phyloP scores from a whole-genome alignment of 2,113 vertebrate genomes.

The Elephas maximus region DNA sequence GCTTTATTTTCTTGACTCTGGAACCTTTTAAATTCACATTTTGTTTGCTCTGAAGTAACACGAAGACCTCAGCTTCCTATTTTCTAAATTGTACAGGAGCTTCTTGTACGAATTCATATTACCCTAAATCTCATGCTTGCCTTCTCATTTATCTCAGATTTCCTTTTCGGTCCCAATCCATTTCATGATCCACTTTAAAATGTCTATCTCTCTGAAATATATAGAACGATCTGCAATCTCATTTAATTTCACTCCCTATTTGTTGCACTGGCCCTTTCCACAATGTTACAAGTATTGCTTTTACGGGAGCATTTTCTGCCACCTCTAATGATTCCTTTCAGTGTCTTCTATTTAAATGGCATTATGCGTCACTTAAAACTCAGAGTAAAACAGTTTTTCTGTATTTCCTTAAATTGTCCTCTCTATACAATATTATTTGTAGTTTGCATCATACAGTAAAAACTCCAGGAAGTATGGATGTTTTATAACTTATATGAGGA shows the following conservation, averaged over 20 bases:
- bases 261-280: not conserved
- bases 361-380: not conserved
- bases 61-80: not conserved
- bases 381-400: not conserved
- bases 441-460: not conserved
- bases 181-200: conserved; percentile 71
- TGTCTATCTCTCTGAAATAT: conserved; percentile 18
- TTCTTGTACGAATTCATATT: conserved; percentile 17
- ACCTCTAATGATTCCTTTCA: conserved; percentile 15
- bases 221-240: conserved; percentile 19
- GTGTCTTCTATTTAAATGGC: conserved; percentile 40
- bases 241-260: conserved; percentile 41
- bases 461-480: not conserved
- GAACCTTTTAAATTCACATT: conserved; percentile 36
- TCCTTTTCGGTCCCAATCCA: conserved; percentile 59
- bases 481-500: not conserved
- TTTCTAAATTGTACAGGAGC: conserved; percentile 54
- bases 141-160: conserved; percentile 41
- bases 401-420: not conserved
- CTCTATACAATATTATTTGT: not conserved
- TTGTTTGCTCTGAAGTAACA: conserved; percentile 43
- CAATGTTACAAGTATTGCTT: not conserved
- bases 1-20: not conserved
- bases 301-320: not conserved
- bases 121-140: not conserved